These are phyloP conservation scores for Morone saxatilis DNA, from an alignment of 2,113 vertebrate species.

Conservation along the genomic window DNA sequence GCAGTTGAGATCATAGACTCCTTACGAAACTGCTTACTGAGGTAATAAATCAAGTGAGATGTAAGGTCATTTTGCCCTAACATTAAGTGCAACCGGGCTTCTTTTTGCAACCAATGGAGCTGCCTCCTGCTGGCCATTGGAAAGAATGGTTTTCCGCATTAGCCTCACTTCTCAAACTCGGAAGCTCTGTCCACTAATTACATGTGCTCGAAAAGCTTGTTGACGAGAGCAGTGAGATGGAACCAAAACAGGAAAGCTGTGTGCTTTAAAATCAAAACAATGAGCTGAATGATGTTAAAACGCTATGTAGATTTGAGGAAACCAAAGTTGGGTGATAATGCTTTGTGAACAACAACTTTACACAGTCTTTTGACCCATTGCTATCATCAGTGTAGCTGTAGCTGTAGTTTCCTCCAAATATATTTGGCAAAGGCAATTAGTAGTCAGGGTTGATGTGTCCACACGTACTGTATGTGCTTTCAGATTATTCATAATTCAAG, in stretches of 20 bases:
- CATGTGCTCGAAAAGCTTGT: too few relatives aligned
- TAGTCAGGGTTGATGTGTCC: not conserved
- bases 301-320: not conserved
- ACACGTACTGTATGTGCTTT: not conserved
- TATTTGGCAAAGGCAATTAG: slow-evolving; percentile 8
- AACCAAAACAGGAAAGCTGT: not conserved
- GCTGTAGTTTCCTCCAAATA: not conserved
- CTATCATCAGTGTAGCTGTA: not conserved
- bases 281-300: not conserved
- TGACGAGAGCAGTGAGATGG: not conserved
- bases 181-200: too few relatives aligned
- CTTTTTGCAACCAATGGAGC: too few relatives aligned
- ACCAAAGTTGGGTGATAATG: not conserved
- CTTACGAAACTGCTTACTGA: too few relatives aligned
- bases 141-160: too few relatives aligned
- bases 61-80: too few relatives aligned
- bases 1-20: too few relatives aligned
- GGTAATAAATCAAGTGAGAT: too few relatives aligned
- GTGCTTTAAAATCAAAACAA: slow-evolving; percentile 22
- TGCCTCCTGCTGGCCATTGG: too few relatives aligned
- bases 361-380: not conserved
- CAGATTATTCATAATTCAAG: slow-evolving; percentile 54
- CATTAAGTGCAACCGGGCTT: too few relatives aligned
- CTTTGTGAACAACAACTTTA: not conserved
- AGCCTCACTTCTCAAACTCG: too few relatives aligned